phyloP scores from a whole-genome alignment of 1,140 invertebrate genomes.

The Caligus rogercresseyi region DNA sequence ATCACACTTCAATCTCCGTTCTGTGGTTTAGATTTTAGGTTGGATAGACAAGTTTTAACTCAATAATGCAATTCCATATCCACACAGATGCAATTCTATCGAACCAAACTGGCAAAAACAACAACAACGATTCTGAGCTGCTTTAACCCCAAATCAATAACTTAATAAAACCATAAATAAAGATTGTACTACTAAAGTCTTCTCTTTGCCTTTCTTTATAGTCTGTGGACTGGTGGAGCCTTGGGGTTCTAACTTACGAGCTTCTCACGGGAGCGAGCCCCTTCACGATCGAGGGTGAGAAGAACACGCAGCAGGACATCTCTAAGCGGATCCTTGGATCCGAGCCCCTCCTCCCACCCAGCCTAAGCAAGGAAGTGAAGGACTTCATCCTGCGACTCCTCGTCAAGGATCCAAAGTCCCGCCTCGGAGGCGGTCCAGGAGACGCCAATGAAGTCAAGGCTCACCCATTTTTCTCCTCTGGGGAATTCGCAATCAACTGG shows the following conservation, averaged over 20 bases:
- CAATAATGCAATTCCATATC: too few species aligned
- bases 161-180: not conserved
- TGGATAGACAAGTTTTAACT: too few species aligned
- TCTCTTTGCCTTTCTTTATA: constrained; percentile 31
- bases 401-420: constrained; percentile 64
- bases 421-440: constrained; percentile 57
- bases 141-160: not conserved
- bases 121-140: too few species aligned
- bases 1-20: not conserved
- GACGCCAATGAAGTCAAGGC: constrained; percentile 68
- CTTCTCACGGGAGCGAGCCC: constrained; percentile 88
- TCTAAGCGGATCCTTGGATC: constrained; percentile 63
- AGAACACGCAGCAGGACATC: constrained; percentile 80
- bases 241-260: constrained; percentile 91
- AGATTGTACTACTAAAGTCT: not conserved
- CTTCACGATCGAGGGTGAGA: constrained; percentile 85
- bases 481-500: constrained; percentile 46
- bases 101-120: too few species aligned
- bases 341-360: constrained; percentile 62
- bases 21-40: too few species aligned
- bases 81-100: too few species aligned
- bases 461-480: constrained; percentile 59
- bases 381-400: constrained; percentile 55
- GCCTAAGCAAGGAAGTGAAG: constrained; percentile 39
- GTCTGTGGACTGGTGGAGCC: constrained; percentile 95